Evolutionary conservation across 2,888 invertebrate species (phyloP).

Genomic region (Lasioglossum villosulum): DNA sequence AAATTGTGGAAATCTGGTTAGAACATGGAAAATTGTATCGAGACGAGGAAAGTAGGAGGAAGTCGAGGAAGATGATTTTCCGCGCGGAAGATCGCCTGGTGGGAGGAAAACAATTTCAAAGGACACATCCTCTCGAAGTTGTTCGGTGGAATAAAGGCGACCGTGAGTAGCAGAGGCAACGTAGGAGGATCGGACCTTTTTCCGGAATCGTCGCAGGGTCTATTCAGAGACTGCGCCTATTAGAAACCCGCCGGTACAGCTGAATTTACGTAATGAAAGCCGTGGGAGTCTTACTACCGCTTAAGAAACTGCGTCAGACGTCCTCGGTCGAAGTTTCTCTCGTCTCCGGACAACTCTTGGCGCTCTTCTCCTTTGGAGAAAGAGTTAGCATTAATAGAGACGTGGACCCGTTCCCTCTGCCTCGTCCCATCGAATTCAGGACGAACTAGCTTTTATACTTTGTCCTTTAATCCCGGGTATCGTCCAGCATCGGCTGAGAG

Average conservation of each 20-base stretch:
- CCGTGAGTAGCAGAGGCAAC: neutral
- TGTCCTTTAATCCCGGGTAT: conserved; percentile 17
- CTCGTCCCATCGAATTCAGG: neutral
- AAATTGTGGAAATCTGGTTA: neutral
- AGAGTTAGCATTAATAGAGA: conserved; percentile 3
- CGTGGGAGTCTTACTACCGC: neutral
- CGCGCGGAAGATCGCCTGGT: neutral
- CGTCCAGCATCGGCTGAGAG: neutral
- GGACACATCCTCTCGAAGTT: neutral
- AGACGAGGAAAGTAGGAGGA: neutral
- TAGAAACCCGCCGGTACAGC: neutral
- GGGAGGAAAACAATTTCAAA: neutral
- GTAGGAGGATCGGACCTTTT: neutral
- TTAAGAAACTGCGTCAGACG: neutral
- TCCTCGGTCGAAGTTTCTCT: neutral
- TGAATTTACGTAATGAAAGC: conserved; percentile 26
- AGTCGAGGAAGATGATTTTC: neutral
- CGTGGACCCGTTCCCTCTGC: neutral
- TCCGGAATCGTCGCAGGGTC: conserved; percentile 21
- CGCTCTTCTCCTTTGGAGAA: neutral
- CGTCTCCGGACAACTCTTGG: neutral
- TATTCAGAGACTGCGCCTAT: neutral
- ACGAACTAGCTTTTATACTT: conserved; percentile 13
- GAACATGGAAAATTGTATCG: neutral
- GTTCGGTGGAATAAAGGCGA: neutral